These are phyloP conservation scores for Hirudinaria manillensis DNA, from an alignment of 2,888 invertebrate genomes.

Conservation along the genomic window DNA sequence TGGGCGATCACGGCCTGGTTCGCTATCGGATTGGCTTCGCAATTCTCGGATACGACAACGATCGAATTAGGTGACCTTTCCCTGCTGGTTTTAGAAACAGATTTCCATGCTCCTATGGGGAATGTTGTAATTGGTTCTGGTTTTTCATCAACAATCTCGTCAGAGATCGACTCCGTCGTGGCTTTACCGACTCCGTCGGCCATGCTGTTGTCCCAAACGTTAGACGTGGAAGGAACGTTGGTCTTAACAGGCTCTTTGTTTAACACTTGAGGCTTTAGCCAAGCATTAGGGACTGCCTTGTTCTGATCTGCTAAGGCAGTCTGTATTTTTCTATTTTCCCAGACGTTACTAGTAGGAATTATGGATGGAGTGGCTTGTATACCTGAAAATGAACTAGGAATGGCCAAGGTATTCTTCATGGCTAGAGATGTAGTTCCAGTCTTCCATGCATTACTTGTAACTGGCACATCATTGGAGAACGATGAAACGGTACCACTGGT, in stretches of 20 bases:
- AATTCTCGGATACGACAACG: not conserved
- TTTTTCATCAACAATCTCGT: slow-evolving; percentile 9
- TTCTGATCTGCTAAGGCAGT: slow-evolving; percentile 15
- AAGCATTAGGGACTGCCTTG: not conserved
- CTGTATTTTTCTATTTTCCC: slow-evolving; percentile 36
- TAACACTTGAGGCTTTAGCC: not conserved
- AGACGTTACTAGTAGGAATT: slow-evolving; percentile 34
- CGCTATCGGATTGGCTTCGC: not conserved
- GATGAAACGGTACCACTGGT: not conserved
- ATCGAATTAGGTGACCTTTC: not conserved
- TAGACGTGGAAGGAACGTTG: slow-evolving; percentile 12
- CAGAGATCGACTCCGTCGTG: not conserved
- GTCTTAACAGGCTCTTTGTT: not conserved
- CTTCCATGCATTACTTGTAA: slow-evolving; percentile 17
- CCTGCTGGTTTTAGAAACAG: slow-evolving; percentile 15
- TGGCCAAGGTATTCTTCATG: not conserved
- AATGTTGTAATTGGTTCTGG: slow-evolving; percentile 32
- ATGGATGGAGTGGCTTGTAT: not conserved
- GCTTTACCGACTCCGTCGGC: slow-evolving; percentile 32
- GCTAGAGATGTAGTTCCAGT: slow-evolving; percentile 11
- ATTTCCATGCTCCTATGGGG: slow-evolving; percentile 33
- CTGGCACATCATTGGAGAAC: not conserved
- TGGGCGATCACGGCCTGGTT: not conserved
- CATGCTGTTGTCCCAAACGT: slow-evolving; percentile 38
- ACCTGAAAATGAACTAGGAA: not conserved